phyloP scores from a whole-genome alignment of 2,888 invertebrate species.

The Hydroisotoma schaefferi region DNA sequence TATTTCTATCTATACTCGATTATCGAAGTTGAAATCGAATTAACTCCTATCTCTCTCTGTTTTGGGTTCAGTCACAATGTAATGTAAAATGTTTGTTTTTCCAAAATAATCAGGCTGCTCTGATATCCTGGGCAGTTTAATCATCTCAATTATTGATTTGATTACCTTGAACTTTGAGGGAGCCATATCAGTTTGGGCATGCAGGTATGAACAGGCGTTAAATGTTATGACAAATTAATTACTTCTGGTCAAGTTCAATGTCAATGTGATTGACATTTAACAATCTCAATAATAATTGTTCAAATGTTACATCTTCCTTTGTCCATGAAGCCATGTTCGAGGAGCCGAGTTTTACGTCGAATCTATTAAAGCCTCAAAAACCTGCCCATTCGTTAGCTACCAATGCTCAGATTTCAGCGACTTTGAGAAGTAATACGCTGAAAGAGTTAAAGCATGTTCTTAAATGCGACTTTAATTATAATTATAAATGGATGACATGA shows the following conservation, averaged over 20 bases:
- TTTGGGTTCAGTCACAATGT: background rate
- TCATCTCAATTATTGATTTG: constrained; percentile 41
- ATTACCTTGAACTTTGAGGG: constrained; percentile 43
- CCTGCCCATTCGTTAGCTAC: constrained; percentile 52
- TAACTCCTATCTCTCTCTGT: background rate
- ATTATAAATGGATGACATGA: background rate
- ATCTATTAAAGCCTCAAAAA: constrained; percentile 46
- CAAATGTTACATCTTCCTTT: no score
- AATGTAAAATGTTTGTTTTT: background rate
- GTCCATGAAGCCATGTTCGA: constrained; percentile 48
- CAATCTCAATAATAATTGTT: no score
- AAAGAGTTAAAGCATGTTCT: no score
- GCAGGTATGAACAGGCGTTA: background rate
- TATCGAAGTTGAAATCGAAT: background rate
- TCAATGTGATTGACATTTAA: no score
- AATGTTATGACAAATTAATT: no score
- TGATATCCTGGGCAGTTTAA: constrained; percentile 42
- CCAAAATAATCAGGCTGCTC: constrained; percentile 51
- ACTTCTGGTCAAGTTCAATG: no score
- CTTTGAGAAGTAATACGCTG: constrained; percentile 48
- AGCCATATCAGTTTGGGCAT: constrained; percentile 23
- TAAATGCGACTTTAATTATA: background rate
- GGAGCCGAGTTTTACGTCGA: constrained; percentile 46
- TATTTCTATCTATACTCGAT: background rate
- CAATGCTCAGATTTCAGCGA: constrained; percentile 50